Conservation (phyloP, 1,140 invertebrate species). For the Helicoverpa armigera region DNA sequence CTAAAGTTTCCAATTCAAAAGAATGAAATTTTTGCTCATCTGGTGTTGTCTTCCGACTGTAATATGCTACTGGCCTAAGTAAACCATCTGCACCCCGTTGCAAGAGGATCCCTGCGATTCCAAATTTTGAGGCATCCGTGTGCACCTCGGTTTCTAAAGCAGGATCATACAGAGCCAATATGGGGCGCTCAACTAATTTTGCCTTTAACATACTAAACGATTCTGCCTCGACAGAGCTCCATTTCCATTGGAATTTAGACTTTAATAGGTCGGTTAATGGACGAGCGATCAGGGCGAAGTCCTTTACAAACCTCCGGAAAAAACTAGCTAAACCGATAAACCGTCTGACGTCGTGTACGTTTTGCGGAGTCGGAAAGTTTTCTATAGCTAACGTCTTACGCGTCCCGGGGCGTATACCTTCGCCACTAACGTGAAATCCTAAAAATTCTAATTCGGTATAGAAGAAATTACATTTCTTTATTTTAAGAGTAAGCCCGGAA, state of each 20-base stretch:
- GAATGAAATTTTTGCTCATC: conserved; percentile 46
- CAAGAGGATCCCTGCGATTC: conserved; percentile 25
- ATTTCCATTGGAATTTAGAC: conserved; percentile 43
- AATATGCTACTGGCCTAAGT: conserved; percentile 25
- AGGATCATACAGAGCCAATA: conserved; percentile 38
- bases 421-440: conserved; percentile 42
- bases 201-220: conserved; percentile 47
- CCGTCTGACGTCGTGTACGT: conserved; percentile 48
- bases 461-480: conserved; percentile 55
- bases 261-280: conserved; percentile 51
- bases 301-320: conserved; percentile 49
- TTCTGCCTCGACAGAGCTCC: conserved; percentile 12
- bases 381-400: conserved; percentile 46
- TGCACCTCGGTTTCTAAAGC: conserved; percentile 11
- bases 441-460: conserved; percentile 50
- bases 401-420: conserved; percentile 50
- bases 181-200: conserved; percentile 31
- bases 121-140: conserved; percentile 10
- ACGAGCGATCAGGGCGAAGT: conserved; percentile 51
- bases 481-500: conserved; percentile 35
- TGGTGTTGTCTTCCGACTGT: conserved; percentile 43
- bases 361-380: conserved; percentile 42
- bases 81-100: conserved; percentile 13
- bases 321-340: conserved; percentile 51
- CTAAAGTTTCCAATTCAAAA: conserved; percentile 47